Evolutionary conservation across 1,140 invertebrate species (phyloP), one percentile per base, ranked within the genome.

Genomic region (Cylas formicarius): DNA sequence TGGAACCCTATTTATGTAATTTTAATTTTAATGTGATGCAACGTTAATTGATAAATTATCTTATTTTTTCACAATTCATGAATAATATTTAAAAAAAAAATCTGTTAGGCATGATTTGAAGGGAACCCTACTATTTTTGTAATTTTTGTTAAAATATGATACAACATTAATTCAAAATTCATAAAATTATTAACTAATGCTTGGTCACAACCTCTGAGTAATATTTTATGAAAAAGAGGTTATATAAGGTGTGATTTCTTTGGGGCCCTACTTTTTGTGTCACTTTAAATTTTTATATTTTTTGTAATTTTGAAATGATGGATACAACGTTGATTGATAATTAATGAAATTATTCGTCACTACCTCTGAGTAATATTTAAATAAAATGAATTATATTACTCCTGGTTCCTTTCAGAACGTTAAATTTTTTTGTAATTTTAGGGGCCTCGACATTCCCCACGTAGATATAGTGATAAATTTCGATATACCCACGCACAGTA

Each of bases 401-500:
- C 8, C 1, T 16, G 34, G 17, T 9, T 14, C 1, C 3, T 1
- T 36, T 20, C 23, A 11, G 14, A 33, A 33, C 2, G 13, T 9
- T 39, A 10, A 6, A 36, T 24, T 1, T 2, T 1, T 21, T 35
- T 19, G 11, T 19, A 2, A 2, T 35, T 35, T 4, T 17, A 89
- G 91, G 73, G 93, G 94, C 64, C 73, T 99, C 36, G 96, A 99
- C 71, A 98, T 99, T 58, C 93, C 94, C 0, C 91, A 97, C 65
- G 94, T 99, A 14, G 95, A 98, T 69, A 81, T 96, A 41, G 94
- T 99, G 1, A 80, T 99, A 9, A 99, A 99, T 70, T 89, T 92
- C 67, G 95, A 99, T 65, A 93, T 99, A 60, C 96, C 94, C 3
- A 88, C 86, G 18, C 88, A 94, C 61, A 89, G 86, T 56, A 96